These are phyloP conservation scores for Mionectes macconnelli DNA, from an alignment of 2,113 vertebrate genomes.

Conservation along the genomic window DNA sequence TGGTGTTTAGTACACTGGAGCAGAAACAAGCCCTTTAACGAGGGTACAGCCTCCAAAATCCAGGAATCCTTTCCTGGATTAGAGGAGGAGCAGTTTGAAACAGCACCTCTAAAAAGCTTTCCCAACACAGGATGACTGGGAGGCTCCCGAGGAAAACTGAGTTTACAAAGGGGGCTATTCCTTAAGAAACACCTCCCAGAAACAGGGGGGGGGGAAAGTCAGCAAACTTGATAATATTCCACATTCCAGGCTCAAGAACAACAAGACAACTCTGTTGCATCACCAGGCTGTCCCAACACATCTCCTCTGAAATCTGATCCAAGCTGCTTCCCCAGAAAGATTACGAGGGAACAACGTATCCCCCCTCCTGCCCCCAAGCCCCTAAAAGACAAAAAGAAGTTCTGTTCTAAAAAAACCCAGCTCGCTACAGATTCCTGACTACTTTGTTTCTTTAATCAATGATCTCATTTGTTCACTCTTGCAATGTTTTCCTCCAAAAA, in stretches of 20 bases:
- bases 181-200: not conserved
- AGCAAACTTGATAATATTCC: not conserved
- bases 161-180: not conserved
- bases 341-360: fast-evolving
- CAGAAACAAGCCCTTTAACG: slow-evolving; percentile 73
- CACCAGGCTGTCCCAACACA: not conserved
- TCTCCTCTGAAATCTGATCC: not conserved
- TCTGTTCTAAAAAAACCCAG: not conserved
- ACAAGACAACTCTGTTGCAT: not conserved
- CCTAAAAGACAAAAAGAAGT: not conserved
- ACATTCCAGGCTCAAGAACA: not conserved
- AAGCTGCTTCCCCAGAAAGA: not conserved
- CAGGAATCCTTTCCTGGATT: slow-evolving; percentile 43
- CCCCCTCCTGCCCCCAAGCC: not conserved
- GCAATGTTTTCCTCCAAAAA: not conserved
- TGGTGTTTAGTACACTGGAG: slow-evolving; percentile 28
- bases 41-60: slow-evolving; percentile 67
- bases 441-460: slow-evolving; percentile 8
- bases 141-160: not conserved
- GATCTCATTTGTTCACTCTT: not conserved
- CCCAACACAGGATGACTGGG: not conserved
- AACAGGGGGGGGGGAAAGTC: not conserved
- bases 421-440: not conserved
- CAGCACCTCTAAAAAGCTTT: not conserved
- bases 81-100: slow-evolving; percentile 9